Conservation (phyloP, 2,797 vertebrate species). For the Sebastes steindachneri region DNA sequence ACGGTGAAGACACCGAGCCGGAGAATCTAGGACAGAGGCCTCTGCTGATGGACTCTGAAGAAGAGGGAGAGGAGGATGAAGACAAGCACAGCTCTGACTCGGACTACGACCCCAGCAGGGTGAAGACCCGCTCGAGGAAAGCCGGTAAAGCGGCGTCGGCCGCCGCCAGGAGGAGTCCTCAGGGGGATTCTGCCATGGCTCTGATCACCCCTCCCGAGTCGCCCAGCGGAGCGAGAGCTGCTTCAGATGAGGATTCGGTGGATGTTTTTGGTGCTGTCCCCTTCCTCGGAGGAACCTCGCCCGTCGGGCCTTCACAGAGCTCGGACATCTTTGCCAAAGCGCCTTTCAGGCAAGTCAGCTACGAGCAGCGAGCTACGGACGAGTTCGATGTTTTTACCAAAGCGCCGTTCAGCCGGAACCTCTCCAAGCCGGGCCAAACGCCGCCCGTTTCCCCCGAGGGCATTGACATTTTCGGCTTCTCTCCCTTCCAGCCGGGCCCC, state of each 20-base stretch:
- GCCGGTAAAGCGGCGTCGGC: conserved; percentile 21
- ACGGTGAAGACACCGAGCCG: conserved; percentile 90
- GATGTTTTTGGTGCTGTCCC: conserved; percentile 93
- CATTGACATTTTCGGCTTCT: conserved; percentile 92
- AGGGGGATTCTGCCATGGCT: conserved; percentile 24
- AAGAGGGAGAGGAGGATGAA: conserved; percentile 87
- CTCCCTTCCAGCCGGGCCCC: conserved; percentile 88
- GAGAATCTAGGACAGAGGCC: conserved; percentile 92
- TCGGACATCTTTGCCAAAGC: conserved; percentile 77
- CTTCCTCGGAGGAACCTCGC: conserved; percentile 78
- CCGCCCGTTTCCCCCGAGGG: conserved; percentile 79
- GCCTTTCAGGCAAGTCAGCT: conserved; percentile 80
- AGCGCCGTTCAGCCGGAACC: conserved; percentile 92
- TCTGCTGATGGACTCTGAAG: conserved; percentile 93
- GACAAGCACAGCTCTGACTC: conserved; percentile 91
- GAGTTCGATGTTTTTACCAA: conserved; percentile 96
- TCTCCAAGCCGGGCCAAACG: conserved; percentile 78
- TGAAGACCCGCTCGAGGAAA: conserved; percentile 60
- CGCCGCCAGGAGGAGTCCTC: not conserved
- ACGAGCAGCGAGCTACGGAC: conserved; percentile 67
- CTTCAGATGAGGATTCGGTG: conserved; percentile 67
- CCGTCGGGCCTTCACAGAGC: conserved; percentile 43
- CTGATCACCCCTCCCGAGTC: conserved; percentile 44
- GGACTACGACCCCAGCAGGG: conserved; percentile 82
- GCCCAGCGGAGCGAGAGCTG: conserved; percentile 21